Conservation (phyloP, 2,797 vertebrate genomes). For the Dicrostonyx torquatus region DNA sequence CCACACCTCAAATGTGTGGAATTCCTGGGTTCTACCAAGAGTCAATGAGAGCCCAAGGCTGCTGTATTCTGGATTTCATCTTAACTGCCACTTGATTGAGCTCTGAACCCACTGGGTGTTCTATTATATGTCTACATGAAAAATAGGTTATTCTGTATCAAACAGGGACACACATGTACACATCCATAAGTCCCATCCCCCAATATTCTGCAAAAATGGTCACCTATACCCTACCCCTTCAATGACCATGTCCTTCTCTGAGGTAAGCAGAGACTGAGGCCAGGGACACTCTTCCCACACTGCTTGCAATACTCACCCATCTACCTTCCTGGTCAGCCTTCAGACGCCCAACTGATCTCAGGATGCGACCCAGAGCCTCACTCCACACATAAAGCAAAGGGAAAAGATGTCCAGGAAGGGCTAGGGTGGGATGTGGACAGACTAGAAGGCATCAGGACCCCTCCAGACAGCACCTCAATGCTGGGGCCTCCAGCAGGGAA, state of each 20-base stretch:
- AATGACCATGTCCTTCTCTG: background rate
- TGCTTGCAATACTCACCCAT: background rate
- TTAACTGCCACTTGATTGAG: fast-evolving
- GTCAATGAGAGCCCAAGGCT: fast-evolving
- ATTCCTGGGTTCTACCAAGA: background rate
- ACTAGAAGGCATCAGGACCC: background rate
- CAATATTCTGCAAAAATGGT: background rate
- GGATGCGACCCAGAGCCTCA: background rate
- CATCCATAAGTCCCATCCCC: background rate
- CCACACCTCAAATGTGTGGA: too few species aligned
- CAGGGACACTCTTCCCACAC: background rate
- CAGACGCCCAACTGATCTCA: background rate
- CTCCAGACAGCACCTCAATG: background rate
- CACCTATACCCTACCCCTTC: too few species aligned
- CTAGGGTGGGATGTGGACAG: background rate
- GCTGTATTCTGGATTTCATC: fast-evolving
- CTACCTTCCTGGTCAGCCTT: background rate
- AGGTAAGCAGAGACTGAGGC: background rate
- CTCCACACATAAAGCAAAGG: background rate
- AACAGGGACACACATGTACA: too few species aligned
- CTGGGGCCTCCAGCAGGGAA: background rate
- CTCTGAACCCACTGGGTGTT: background rate
- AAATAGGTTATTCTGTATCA: background rate
- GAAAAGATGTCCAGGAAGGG: background rate
- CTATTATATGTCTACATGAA: too few species aligned